Evolutionary conservation across 2,888 invertebrate genomes (phyloP).

Genomic region (Caenorhabditis macrosperma): DNA sequence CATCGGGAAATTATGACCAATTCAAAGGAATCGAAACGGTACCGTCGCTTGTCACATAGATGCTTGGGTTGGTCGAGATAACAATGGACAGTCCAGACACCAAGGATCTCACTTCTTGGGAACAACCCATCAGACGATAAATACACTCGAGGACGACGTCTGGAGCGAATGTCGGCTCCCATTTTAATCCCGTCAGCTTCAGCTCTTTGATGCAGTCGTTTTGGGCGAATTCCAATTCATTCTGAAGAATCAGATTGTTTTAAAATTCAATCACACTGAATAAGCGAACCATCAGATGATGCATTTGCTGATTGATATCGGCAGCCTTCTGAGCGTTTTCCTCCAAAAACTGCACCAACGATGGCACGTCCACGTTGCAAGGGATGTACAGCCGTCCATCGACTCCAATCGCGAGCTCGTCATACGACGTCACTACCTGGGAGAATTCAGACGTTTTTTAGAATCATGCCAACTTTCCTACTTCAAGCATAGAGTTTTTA

Average conservation of each 20-base stretch:
- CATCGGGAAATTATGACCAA: constrained; percentile 57
- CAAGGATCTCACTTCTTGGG: constrained; percentile 36
- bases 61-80: constrained; percentile 72
- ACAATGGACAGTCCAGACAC: constrained; percentile 66
- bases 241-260: constrained; percentile 26
- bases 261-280: neutral
- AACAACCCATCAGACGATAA: constrained; percentile 43
- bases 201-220: constrained; percentile 56
- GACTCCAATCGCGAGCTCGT: constrained; percentile 71
- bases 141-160: constrained; percentile 52
- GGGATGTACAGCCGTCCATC: constrained; percentile 76
- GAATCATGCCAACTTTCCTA: no score
- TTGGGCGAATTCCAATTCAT: constrained; percentile 50
- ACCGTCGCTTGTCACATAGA: constrained; percentile 73
- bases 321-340: constrained; percentile 57
- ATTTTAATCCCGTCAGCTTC: constrained; percentile 58
- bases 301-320: constrained; percentile 61
- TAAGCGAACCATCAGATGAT: constrained; percentile 46
- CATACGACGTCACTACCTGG: constrained; percentile 72
- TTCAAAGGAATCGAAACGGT: constrained; percentile 74
- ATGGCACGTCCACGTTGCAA: constrained; percentile 76
- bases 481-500: constrained; percentile 61
- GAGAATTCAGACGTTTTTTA: no score
- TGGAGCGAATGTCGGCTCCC: constrained; percentile 60
- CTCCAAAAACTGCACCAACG: constrained; percentile 71